Evolutionary conservation across 2,797 vertebrate genomes (phyloP).

Genomic region (Oophaga sylvatica): DNA sequence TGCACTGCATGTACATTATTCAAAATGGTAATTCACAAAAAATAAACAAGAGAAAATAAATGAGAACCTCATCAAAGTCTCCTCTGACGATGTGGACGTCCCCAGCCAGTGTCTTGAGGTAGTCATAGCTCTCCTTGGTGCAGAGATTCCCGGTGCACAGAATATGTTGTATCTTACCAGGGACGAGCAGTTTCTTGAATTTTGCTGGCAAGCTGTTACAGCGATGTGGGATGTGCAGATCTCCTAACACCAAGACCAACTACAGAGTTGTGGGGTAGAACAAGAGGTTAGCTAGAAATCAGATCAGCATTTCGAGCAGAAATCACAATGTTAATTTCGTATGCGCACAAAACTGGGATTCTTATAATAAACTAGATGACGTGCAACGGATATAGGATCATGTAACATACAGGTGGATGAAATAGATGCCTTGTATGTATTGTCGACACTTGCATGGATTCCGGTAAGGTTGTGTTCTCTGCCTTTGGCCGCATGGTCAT

Average conservation of each 20-base stretch:
- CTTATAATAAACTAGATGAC: not conserved
- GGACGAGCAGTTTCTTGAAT: constrained; percentile 97
- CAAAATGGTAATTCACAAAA: not conserved
- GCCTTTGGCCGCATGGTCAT: no score
- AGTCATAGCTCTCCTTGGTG: constrained; percentile 99
- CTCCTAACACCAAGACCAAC: constrained; percentile 98
- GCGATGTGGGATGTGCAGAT: constrained; percentile 97
- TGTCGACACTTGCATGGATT: not conserved
- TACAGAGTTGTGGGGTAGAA: constrained; percentile 36
- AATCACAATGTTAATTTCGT: not conserved
- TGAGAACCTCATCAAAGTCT: constrained; percentile 92
- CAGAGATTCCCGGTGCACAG: constrained; percentile 99
- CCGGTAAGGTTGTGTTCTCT: not conserved
- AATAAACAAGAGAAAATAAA: not conserved
- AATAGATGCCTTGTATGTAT: not conserved
- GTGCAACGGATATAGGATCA: not conserved
- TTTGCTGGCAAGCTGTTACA: constrained; percentile 98
- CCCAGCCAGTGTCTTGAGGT: constrained; percentile 97
- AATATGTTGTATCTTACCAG: constrained; percentile 98
- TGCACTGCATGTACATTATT: not conserved
- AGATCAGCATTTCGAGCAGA: not conserved
- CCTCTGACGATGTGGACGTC: constrained; percentile 97
- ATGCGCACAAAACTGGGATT: not conserved
- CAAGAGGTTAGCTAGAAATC: not conserved
- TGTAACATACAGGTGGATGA: not conserved